Evolutionary conservation across 2,797 vertebrate species (phyloP).

Genomic region (Enteromius radiatus): DNA sequence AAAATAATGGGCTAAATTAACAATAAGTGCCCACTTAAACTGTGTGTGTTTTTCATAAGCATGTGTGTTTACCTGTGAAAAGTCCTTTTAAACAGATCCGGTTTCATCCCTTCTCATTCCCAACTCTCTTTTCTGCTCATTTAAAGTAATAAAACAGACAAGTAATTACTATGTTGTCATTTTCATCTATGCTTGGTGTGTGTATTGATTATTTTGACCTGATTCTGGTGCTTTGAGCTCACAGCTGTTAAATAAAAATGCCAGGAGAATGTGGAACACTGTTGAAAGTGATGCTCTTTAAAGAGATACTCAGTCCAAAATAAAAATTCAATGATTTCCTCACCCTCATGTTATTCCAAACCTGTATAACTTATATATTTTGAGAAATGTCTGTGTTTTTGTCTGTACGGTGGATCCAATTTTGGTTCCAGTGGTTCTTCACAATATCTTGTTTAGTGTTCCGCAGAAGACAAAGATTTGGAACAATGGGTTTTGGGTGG

Average conservation of each 20-base stretch:
- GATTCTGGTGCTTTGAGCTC: constrained; percentile 15
- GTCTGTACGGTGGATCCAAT: neutral
- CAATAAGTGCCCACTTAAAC: constrained; percentile 33
- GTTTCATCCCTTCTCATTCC: neutral
- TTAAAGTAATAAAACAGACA: constrained; percentile 28
- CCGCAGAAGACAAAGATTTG: too few species aligned
- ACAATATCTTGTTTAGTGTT: neutral
- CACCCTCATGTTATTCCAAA: neutral
- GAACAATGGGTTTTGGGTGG: neutral
- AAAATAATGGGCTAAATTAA: constrained; percentile 29
- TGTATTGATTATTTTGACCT: constrained; percentile 46
- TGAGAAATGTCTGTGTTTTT: neutral
- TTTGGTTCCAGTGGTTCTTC: neutral
- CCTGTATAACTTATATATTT: neutral
- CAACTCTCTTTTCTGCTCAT: neutral
- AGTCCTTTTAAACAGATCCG: constrained; percentile 6
- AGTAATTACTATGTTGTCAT: constrained; percentile 30
- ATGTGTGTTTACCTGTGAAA: constrained; percentile 24
- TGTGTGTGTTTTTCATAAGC: constrained; percentile 4
- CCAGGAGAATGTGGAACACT: constrained; percentile 5
- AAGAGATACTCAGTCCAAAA: neutral
- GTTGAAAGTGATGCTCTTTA: constrained; percentile 9
- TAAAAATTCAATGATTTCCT: neutral
- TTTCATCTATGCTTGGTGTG: neutral
- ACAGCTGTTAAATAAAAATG: constrained; percentile 29